phyloP scores from a whole-genome alignment of 2,888 invertebrate species.

The Lacanobia wlatinum region DNA sequence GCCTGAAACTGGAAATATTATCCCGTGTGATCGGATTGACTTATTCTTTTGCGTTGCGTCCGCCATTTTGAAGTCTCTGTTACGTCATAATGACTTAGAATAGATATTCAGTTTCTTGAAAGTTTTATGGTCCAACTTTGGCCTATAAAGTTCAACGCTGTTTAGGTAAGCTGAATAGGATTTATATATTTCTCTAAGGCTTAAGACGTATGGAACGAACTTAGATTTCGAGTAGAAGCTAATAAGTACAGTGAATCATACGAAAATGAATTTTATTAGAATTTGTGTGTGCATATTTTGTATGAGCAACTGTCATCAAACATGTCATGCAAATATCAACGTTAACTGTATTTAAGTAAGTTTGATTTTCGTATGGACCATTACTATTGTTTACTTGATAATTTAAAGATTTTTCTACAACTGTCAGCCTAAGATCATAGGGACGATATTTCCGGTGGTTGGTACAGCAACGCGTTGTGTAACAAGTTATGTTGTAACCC shows the following conservation, averaged over 20 bases:
- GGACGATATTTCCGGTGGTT: conserved; percentile 18
- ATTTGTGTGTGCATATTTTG: too few relatives aligned
- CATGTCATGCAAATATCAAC: neutral
- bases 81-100: neutral
- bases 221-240: neutral
- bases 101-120: neutral
- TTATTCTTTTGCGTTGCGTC: neutral
- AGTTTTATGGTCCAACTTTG: neutral
- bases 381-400: neutral
- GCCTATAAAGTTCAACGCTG: too few relatives aligned
- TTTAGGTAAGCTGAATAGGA: neutral
- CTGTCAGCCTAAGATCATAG: conserved; percentile 1
- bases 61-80: conserved; percentile 1
- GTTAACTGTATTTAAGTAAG: rapidly evolving
- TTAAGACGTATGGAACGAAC: neutral
- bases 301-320: neutral
- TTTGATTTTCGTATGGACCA: neutral
- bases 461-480: conserved; percentile 36
- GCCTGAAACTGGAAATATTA: conserved; percentile 25
- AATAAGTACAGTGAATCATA: too few relatives aligned
- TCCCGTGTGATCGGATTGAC: conserved; percentile 1
- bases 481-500: conserved; percentile 12
- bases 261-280: too few relatives aligned
- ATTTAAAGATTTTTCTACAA: neutral
- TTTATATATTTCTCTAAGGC: neutral